Evolutionary conservation across 2,888 invertebrate species (phyloP), one percentile per base, ranked within the genome.

Genomic region (Cremastobaeus sp.): DNA sequence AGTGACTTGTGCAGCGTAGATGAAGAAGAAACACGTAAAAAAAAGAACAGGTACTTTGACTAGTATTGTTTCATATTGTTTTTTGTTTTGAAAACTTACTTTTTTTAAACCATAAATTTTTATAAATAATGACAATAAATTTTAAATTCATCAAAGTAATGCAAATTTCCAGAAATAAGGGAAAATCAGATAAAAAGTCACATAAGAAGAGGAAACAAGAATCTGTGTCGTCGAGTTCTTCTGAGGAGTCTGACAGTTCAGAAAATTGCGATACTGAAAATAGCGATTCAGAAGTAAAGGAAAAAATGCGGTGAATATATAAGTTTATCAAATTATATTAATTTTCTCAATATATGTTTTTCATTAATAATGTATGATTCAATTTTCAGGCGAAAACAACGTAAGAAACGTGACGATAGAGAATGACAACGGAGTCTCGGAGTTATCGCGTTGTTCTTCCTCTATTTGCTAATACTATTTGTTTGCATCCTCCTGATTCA

Each of bases 401-500:
- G 86, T 47, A 87, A 85, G 65, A 80, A 84, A 17, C 78, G 81
- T 4, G 72, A 75, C 3, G 72, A 78, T 45, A 82, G 82, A 52
- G 90, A 90, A 86, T 91, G 91, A 90, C 91, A 90, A 81, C 89
- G 90, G 85, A 89, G 89, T 83, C 85, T 89, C 76, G 91, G 90
- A 86, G 90, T 91, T 64, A 88, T 89, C 84, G 90, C 90, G 82
- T 88, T 91, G 52, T 89, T 91, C 74, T 89, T 90, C 77, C 87
- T 91, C 64, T 91, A 90, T 79, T 82, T 89, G 59, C 89, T 89
- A 75, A 91, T 91, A 76, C 89, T 91, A 78, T 86, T 89, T 62
- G 87, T 90, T 76, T 90, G 89, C 78, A 83, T 91, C 79, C 86
- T 90, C 64, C 88, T 91, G 79, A 90, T 91, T 77, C 90, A 91